These are phyloP conservation scores for Thermophis baileyi DNA, from an alignment of 2,113 vertebrate species.

Conservation along the genomic window DNA sequence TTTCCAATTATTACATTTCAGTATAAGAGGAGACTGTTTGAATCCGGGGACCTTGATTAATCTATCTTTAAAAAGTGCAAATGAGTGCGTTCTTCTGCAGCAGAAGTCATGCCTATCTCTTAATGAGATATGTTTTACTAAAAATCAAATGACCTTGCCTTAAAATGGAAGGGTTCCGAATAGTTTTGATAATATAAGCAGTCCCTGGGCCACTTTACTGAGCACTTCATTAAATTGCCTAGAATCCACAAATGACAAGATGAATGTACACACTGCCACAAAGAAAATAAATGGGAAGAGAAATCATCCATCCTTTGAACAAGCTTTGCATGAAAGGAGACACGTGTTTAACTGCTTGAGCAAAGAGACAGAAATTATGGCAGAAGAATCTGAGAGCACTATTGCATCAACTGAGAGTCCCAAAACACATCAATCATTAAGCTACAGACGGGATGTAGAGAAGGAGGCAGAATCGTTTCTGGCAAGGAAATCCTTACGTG, in stretches of 20 bases:
- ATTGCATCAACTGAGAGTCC: neutral
- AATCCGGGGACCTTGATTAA: neutral
- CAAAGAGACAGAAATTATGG: conserved; percentile 1
- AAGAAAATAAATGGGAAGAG: conserved; percentile 36
- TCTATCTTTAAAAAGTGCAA: neutral
- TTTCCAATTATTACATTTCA: neutral
- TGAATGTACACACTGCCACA: conserved; percentile 22
- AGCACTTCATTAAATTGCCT: conserved; percentile 45
- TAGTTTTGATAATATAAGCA: neutral
- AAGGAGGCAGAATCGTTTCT: neutral
- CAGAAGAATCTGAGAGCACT: conserved; percentile 28
- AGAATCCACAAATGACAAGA: conserved; percentile 24
- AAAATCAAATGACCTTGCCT: conserved; percentile 8
- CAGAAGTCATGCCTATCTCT: neutral
- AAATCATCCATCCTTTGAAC: neutral
- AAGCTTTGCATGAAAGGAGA: conserved; percentile 31
- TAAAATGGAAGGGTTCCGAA: neutral
- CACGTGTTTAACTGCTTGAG: neutral
- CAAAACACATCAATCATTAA: neutral
- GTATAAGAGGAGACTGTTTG: neutral
- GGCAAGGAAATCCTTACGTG: neutral
- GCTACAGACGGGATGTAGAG: neutral
- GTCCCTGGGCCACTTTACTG: conserved; percentile 27
- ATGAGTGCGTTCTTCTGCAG: neutral
- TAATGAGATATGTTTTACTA: neutral